phyloP scores from a whole-genome alignment of 1,140 invertebrate species.

The Aricia agestis region DNA sequence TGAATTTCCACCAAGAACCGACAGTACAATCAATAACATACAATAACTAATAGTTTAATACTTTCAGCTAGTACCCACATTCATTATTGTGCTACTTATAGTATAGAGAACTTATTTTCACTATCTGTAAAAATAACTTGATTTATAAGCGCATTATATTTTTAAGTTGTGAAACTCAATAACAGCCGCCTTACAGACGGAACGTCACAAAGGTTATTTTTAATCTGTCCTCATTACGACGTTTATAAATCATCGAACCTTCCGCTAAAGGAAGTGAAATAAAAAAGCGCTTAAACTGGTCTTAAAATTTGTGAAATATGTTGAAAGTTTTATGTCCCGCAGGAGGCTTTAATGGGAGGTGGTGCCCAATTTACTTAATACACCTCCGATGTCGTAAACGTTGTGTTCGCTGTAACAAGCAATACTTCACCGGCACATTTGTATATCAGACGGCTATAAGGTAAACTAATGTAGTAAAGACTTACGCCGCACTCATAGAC shows the following conservation, averaged over 20 bases:
- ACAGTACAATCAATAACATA: too few species aligned
- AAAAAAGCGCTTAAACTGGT: not conserved
- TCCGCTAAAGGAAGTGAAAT: not conserved
- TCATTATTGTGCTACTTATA: too few species aligned
- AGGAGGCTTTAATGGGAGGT: not conserved
- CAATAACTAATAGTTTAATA: too few species aligned
- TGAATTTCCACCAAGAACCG: too few species aligned
- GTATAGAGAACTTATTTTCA: too few species aligned
- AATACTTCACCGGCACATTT: not conserved
- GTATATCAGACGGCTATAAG: too few species aligned
- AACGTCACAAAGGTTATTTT: not conserved
- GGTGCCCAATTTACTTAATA: slow-evolving; percentile 3
- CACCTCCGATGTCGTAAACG: not conserved
- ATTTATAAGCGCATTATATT: too few species aligned
- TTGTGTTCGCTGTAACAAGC: not conserved
- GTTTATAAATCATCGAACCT: not conserved
- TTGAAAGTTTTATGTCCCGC: not conserved
- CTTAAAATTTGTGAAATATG: not conserved
- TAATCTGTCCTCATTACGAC: not conserved
- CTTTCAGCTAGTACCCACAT: too few species aligned
- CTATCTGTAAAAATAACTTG: too few species aligned
- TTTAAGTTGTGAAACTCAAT: not conserved
- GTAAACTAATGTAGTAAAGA: too few species aligned
- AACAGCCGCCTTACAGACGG: not conserved
- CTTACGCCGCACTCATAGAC: too few species aligned